phyloP scores from a whole-genome alignment of 2,113 vertebrate species.

The Macroglossus sobrinus region DNA sequence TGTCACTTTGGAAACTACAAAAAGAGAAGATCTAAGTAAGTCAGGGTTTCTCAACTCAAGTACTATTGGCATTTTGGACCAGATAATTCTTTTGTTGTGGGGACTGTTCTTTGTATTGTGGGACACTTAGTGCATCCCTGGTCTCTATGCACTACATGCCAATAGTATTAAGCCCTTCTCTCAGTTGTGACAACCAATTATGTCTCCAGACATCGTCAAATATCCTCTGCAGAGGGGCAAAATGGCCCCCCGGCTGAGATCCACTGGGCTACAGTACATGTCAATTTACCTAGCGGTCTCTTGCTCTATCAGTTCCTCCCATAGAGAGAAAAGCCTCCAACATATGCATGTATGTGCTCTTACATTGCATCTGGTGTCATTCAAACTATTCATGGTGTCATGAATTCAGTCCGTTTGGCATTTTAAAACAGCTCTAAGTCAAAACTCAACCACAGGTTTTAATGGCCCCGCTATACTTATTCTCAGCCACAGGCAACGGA shows the following conservation, averaged over 20 bases:
- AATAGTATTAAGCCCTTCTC: neutral
- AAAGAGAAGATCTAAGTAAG: neutral
- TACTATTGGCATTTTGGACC: no score
- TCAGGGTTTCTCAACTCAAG: neutral
- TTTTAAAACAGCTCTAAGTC: slow-evolving; percentile 46
- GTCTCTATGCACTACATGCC: neutral
- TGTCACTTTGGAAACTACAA: neutral
- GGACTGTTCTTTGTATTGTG: no score
- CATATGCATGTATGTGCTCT: neutral
- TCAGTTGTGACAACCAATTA: neutral
- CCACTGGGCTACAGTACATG: neutral
- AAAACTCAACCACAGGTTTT: slow-evolving; percentile 52
- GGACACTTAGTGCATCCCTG: rapidly evolving
- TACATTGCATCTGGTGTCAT: neutral
- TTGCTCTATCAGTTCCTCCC: neutral
- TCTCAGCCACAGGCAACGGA: slow-evolving; percentile 13
- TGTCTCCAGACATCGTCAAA: neutral
- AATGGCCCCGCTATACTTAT: neutral
- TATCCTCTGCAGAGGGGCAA: neutral
- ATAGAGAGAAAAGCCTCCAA: neutral
- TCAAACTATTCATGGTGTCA: slow-evolving; percentile 46
- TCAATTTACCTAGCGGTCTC: neutral
- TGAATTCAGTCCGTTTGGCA: slow-evolving; percentile 28
- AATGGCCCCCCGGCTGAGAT: neutral
- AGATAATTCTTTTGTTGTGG: neutral